Conservation (phyloP, 2,797 vertebrate genomes). For the Paratrypauchen microcephalus region DNA sequence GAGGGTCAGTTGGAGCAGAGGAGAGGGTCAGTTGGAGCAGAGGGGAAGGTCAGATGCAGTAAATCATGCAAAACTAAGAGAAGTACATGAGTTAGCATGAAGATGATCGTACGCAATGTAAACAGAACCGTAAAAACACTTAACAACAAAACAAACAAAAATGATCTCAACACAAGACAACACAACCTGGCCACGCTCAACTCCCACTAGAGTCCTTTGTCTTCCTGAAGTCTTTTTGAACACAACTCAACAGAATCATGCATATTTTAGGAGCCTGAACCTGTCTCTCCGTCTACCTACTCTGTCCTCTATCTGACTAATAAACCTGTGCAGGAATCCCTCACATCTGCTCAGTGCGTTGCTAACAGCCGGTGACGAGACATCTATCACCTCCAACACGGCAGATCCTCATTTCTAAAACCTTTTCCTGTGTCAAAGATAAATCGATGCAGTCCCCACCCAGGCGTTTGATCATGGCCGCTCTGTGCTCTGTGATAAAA, state of each 20-base stretch:
- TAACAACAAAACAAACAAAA: too few relatives aligned
- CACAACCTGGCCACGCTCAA: not conserved
- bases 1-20: too few relatives aligned
- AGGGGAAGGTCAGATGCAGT: too few relatives aligned
- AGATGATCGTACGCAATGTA: too few relatives aligned
- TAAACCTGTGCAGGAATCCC: conserved; percentile 36
- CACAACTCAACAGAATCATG: not conserved
- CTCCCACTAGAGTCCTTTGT: not conserved
- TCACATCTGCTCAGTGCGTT: conserved; percentile 31
- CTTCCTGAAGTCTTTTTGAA: not conserved
- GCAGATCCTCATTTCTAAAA: conserved; percentile 47
- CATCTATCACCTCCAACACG: conserved; percentile 58
- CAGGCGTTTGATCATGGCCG: conserved; percentile 65
- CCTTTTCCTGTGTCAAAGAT: conserved; percentile 44
- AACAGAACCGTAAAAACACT: too few relatives aligned
- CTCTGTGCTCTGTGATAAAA: conserved; percentile 68
- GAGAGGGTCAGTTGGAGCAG: too few relatives aligned
- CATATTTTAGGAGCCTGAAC: not conserved
- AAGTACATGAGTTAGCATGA: too few relatives aligned
- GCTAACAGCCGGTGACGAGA: conserved; percentile 51
- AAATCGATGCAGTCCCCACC: conserved; percentile 60
- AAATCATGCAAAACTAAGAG: too few relatives aligned
- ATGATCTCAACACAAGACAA: too few relatives aligned
- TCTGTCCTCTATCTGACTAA: conserved; percentile 16
- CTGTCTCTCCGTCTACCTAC: not conserved